phyloP scores from a whole-genome alignment of 2,888 invertebrate genomes.

The Dione vanillae region DNA sequence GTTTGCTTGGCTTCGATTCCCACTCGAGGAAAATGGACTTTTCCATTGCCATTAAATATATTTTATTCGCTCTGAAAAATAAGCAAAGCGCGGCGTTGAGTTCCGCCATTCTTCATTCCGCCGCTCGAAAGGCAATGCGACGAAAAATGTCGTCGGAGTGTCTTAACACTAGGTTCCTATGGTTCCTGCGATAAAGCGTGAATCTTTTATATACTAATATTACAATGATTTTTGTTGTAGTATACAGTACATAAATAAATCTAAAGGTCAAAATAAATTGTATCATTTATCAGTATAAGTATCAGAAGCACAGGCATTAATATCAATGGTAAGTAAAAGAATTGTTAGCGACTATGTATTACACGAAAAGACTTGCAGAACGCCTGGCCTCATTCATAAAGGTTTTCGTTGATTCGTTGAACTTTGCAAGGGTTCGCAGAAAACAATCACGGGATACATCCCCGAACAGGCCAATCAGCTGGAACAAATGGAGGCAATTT shows the following conservation, averaged over 20 bases:
- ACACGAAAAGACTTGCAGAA: conserved; percentile 57
- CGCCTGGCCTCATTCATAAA: conserved; percentile 64
- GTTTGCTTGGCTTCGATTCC: no score
- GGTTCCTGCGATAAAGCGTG: no score
- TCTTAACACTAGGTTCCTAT: no score
- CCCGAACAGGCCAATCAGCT: conserved; percentile 74
- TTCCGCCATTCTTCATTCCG: no score
- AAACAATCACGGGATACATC: conserved; percentile 79
- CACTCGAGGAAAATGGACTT: no score
- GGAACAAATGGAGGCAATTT: conserved; percentile 73
- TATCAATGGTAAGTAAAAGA: not conserved
- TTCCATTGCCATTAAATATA: no score
- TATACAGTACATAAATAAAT: not conserved
- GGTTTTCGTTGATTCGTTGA: conserved; percentile 66
- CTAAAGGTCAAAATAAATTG: conserved; percentile 1
- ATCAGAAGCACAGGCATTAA: conserved; percentile 29
- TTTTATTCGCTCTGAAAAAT: no score
- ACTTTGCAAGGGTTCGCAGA: conserved; percentile 69
- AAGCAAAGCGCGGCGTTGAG: no score
- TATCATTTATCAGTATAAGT: conserved; percentile 28
- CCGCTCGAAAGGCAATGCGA: no score
- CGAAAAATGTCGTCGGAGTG: no score
- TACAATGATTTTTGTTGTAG: not conserved
- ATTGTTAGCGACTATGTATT: conserved; percentile 47
- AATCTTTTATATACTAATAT: not conserved